A percentile compares a stretch with the other conserved stretches of the same genome.
phyloP scores from a whole-genome alignment of 2,888 invertebrate species.

The Amblyteles armatorius region DNA sequence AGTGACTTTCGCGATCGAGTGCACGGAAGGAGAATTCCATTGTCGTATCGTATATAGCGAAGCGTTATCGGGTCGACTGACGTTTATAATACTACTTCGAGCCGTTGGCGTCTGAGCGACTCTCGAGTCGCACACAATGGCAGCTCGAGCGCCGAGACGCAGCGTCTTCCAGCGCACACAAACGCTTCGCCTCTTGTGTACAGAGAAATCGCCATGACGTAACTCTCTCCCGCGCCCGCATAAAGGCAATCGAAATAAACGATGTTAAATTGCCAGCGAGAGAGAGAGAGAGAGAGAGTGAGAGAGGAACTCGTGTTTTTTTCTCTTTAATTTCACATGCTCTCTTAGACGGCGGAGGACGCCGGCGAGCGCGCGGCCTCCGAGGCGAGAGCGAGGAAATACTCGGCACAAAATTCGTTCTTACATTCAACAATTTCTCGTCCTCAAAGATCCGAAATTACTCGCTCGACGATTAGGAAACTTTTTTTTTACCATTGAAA shows the following conservation, averaged over 20 bases:
- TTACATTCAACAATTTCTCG: too few relatives aligned
- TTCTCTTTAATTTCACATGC: slow-evolving; percentile 2
- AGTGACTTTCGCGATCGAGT: slow-evolving; percentile 28
- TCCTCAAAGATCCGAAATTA: too few relatives aligned
- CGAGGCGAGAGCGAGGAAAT: too few relatives aligned
- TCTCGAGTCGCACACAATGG: slow-evolving; percentile 38
- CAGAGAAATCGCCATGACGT: slow-evolving; percentile 75
- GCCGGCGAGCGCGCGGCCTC: too few relatives aligned
- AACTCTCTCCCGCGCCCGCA: slow-evolving; percentile 74
- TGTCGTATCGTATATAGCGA: slow-evolving; percentile 20
- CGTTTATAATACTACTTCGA: slow-evolving; percentile 41
- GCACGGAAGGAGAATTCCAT: slow-evolving; percentile 45
- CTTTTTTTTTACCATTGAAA: too few relatives aligned
- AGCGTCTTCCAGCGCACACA: slow-evolving; percentile 21
- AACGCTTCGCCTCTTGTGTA: slow-evolving; percentile 20
- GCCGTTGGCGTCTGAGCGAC: slow-evolving; percentile 36
- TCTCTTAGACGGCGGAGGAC: too few relatives aligned
- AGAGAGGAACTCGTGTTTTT: slow-evolving; percentile 39
- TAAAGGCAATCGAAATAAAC: slow-evolving; percentile 82
- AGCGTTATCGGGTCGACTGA: slow-evolving; percentile 48
- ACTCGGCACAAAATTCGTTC: too few relatives aligned
- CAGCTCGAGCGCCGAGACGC: slow-evolving; percentile 26
- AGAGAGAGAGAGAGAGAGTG: slow-evolving; percentile 9
- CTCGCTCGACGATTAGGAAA: too few relatives aligned
- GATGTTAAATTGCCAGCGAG: slow-evolving; percentile 79